These are phyloP conservation scores for Patella vulgata DNA, from an alignment of 1,140 invertebrate genomes.

Conservation along the genomic window DNA sequence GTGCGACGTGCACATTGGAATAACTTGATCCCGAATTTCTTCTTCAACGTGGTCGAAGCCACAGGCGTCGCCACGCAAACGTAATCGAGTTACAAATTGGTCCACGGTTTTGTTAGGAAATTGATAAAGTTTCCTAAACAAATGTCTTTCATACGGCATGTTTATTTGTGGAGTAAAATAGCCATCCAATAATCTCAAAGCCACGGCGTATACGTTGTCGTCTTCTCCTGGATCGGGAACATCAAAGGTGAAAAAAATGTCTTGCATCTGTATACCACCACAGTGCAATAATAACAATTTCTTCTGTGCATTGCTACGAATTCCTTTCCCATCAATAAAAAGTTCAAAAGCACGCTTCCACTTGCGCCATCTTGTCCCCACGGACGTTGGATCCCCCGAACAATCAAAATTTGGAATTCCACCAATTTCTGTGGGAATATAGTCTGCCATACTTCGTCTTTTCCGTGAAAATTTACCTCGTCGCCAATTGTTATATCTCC, in stretches of 20 bases:
- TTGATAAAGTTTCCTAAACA: conserved; percentile 6
- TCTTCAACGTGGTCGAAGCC: not conserved
- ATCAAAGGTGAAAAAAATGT: conserved; percentile 28
- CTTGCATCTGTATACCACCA: conserved; percentile 29
- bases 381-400: not conserved
- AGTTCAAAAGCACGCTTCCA: conserved; percentile 26
- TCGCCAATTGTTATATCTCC: too few relatives aligned
- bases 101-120: not conserved
- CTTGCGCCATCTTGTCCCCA: conserved; percentile 16
- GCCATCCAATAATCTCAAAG: conserved; percentile 10
- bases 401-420: too few relatives aligned
- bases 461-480: too few relatives aligned
- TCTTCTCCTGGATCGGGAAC: conserved; percentile 11
- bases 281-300: conserved; percentile 28
- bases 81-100: conserved; percentile 4
- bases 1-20: not conserved
- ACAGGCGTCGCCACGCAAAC: not conserved
- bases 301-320: conserved; percentile 18
- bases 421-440: too few relatives aligned
- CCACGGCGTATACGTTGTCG: conserved; percentile 16
- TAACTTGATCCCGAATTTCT: conserved; percentile 9
- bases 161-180: conserved; percentile 29
- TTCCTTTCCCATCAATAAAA: conserved; percentile 22
- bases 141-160: conserved; percentile 1
- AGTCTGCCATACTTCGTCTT: too few relatives aligned